These are phyloP conservation scores for Oligia latruncula DNA, from an alignment of 2,888 invertebrate species.

Conservation along the genomic window DNA sequence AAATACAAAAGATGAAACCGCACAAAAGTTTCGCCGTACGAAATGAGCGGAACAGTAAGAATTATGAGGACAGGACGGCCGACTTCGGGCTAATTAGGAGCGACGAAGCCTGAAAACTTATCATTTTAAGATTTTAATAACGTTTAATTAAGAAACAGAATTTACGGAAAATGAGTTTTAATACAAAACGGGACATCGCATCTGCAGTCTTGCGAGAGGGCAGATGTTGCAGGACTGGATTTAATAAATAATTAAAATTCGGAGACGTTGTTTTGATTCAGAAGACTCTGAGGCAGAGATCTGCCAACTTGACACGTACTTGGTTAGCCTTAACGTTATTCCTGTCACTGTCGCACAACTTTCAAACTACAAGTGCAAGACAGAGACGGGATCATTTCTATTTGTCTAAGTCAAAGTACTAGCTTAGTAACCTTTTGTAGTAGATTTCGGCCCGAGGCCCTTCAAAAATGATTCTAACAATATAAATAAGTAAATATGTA, in stretches of 20 bases:
- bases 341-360: not conserved
- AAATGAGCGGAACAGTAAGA: conserved; percentile 57
- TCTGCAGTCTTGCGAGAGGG: conserved; percentile 45
- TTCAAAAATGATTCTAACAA: not conserved
- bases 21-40: conserved; percentile 61
- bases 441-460: not conserved
- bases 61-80: conserved; percentile 61
- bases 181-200: conserved; percentile 61
- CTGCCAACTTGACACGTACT: not conserved
- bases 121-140: conserved; percentile 70
- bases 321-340: not conserved
- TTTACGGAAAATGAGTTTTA: conserved; percentile 63
- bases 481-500: conserved; percentile 5
- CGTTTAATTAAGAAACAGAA: conserved; percentile 69
- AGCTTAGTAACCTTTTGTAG: not conserved
- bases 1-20: conserved; percentile 63
- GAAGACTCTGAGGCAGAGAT: not conserved
- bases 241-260: conserved; percentile 26
- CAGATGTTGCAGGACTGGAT: conserved; percentile 46
- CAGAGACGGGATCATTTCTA: too few species aligned
- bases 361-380: not conserved
- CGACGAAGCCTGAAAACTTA: conserved; percentile 66
- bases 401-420: not conserved
- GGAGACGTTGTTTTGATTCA: not conserved
- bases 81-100: conserved; percentile 66